A percentile compares a stretch with the other conserved stretches of the same genome.
Conservation (phyloP, 2,797 vertebrate genomes). For the Podarcis lilfordi region DNA sequence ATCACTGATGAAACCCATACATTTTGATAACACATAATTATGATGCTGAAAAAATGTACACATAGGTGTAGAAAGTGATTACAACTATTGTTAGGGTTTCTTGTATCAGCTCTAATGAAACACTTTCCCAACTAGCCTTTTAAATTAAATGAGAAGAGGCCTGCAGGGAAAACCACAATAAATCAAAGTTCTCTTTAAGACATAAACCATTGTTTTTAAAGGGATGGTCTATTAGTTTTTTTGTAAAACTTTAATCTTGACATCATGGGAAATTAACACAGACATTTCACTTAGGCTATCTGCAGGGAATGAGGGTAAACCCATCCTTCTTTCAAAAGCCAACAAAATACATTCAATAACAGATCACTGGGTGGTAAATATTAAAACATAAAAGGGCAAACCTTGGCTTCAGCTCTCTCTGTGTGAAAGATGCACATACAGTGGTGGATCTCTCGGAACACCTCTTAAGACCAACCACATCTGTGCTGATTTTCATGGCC, state of each 20-base stretch:
- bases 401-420: slow-evolving; percentile 61
- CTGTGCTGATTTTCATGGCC: slow-evolving; percentile 18
- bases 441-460: slow-evolving; percentile 61
- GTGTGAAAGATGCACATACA: slow-evolving; percentile 48
- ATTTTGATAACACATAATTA: background rate
- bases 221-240: background rate
- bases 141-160: slow-evolving; percentile 9
- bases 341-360: background rate
- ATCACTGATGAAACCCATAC: background rate
- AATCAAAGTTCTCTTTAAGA: background rate
- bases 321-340: background rate
- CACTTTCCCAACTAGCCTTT: background rate
- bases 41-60: background rate
- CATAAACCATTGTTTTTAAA: background rate
- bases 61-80: background rate
- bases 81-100: background rate
- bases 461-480: slow-evolving; percentile 39
- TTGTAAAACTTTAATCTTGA: background rate
- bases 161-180: background rate
- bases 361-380: background rate
- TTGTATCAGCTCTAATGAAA: background rate
- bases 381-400: slow-evolving; percentile 35
- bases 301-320: background rate
- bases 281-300: background rate
- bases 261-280: background rate